phyloP scores from a whole-genome alignment of 2,797 vertebrate species.

The Tapirus indicus region DNA sequence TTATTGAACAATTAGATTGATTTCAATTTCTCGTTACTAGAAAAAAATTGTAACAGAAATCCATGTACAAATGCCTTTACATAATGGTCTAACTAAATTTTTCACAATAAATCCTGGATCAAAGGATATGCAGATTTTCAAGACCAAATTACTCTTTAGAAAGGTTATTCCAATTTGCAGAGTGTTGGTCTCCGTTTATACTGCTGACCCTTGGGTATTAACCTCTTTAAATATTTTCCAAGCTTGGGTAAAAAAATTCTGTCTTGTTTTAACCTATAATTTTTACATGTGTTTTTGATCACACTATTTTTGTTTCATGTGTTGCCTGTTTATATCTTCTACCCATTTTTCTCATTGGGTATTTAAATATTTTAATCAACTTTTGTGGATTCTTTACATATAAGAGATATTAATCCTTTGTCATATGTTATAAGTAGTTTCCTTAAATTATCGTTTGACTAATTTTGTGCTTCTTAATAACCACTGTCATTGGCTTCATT shows the following conservation, averaged over 20 bases:
- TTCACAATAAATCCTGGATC: not conserved
- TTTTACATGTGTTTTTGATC: constrained; percentile 23
- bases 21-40: not conserved
- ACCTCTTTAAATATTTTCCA: constrained; percentile 36
- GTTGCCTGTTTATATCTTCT: constrained; percentile 12
- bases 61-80: not conserved
- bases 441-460: not conserved
- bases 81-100: not conserved
- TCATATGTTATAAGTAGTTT: not conserved
- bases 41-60: not conserved
- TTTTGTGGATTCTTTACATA: not conserved
- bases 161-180: constrained; percentile 41
- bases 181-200: not conserved
- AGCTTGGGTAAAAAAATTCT: not conserved
- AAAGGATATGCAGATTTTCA: constrained; percentile 18
- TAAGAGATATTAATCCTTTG: not conserved
- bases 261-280: not conserved
- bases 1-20: not conserved
- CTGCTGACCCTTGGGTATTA: not conserved
- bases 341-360: not conserved
- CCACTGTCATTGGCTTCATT: not conserved
- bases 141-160: constrained; percentile 24
- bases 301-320: constrained; percentile 15
- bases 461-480: not conserved
- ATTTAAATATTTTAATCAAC: constrained; percentile 8